Evolutionary conservation across 37 sponge, comb jelly and placozoan species (phyloP).

Genomic region (Eunapius fragilis): DNA sequence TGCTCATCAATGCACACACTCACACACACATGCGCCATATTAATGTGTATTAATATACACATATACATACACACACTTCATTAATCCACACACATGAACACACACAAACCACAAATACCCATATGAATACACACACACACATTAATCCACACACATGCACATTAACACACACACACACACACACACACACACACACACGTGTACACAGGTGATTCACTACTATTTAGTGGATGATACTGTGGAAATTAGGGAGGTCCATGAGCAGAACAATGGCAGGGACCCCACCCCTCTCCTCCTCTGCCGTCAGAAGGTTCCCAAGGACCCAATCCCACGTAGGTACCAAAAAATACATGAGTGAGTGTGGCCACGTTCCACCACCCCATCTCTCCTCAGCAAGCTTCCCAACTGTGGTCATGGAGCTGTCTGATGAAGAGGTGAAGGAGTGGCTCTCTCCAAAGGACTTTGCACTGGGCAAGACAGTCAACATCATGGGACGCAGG

Average conservation of each 20-base stretch:
- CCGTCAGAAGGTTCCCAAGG: conserved; percentile 89
- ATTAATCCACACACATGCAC: neutral
- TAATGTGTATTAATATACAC: no score
- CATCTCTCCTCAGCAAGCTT: conserved; percentile 65
- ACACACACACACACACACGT: neutral
- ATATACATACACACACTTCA: no score
- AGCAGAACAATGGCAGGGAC: conserved; percentile 95
- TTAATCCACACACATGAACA: no score
- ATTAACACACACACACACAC: neutral
- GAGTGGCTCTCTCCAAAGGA: conserved; percentile 93
- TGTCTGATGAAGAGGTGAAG: conserved; percentile 87
- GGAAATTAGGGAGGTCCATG: conserved; percentile 90
- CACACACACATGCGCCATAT: no score
- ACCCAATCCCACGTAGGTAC: conserved; percentile 67
- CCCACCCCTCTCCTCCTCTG: conserved; percentile 94
- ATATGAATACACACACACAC: neutral
- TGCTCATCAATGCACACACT: no score
- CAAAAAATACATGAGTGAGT: no score
- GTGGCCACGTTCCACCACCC: neutral
- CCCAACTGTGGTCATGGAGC: conserved; percentile 84
- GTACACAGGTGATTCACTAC: conserved; percentile 81
- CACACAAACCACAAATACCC: no score
- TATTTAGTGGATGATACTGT: conserved; percentile 96
- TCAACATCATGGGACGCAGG: conserved; percentile 84
- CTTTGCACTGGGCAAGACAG: conserved; percentile 84